A percentile compares a stretch with the other conserved stretches of the same genome.
Evolutionary conservation across 2,888 invertebrate genomes (phyloP).

Genomic region (Agonopterix subpropinquella): DNA sequence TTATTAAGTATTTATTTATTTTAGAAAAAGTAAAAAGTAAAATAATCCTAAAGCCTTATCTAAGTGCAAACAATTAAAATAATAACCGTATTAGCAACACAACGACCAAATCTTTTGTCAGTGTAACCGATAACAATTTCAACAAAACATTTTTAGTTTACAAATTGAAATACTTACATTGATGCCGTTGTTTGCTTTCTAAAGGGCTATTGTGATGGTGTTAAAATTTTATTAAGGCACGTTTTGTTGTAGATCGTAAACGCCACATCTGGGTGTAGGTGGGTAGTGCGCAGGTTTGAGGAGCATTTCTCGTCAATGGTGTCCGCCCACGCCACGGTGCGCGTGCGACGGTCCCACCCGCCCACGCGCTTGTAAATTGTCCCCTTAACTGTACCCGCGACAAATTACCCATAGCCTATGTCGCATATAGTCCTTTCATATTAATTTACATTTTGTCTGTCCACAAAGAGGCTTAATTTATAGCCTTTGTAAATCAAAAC

Average conservation of each 20-base stretch:
- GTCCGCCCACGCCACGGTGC: slow-evolving; percentile 52
- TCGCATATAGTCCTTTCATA: slow-evolving; percentile 38
- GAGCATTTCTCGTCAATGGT: slow-evolving; percentile 56
- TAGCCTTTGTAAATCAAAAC: not conserved
- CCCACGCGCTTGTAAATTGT: slow-evolving; percentile 61
- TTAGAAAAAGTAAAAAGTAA: too few species aligned
- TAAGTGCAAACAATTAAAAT: too few species aligned
- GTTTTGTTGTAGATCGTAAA: slow-evolving; percentile 53
- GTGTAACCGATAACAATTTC: not conserved
- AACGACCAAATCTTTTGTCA: not conserved
- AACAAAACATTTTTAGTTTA: slow-evolving; percentile 20
- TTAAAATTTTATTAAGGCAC: slow-evolving; percentile 46
- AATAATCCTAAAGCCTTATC: too few species aligned
- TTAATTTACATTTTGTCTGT: slow-evolving; percentile 35
- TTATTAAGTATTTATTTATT: too few species aligned
- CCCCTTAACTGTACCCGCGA: slow-evolving; percentile 58
- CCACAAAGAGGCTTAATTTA: slow-evolving; percentile 13
- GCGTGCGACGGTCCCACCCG: slow-evolving; percentile 51
- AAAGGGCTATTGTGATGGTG: slow-evolving; percentile 35
- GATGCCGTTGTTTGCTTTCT: slow-evolving; percentile 27
- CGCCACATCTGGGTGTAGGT: slow-evolving; percentile 43
- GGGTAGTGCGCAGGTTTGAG: slow-evolving; percentile 27
- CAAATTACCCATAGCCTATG: slow-evolving; percentile 48
- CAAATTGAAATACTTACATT: slow-evolving; percentile 20
- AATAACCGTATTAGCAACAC: too few species aligned